Evolutionary conservation across 2,888 invertebrate species (phyloP).

Genomic region (Alitta virens): DNA sequence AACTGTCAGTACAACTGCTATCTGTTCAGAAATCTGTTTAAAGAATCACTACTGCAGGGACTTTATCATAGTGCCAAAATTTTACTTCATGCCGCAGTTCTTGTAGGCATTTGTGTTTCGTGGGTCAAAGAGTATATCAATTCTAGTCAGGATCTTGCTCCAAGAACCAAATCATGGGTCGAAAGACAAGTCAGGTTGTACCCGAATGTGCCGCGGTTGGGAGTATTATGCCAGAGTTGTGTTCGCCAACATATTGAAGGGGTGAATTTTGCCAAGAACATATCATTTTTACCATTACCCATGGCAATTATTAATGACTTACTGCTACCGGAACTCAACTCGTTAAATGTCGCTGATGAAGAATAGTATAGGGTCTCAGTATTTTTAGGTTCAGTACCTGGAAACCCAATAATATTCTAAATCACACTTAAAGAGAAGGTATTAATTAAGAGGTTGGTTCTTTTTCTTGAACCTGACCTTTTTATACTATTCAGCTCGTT

Average conservation of each 20-base stretch:
- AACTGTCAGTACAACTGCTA: slow-evolving; percentile 1
- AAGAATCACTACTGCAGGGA: neutral
- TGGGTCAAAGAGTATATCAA: neutral
- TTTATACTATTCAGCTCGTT: no score
- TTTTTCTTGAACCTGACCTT: no score
- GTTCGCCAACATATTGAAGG: neutral
- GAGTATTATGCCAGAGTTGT: neutral
- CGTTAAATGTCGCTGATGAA: neutral
- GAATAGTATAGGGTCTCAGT: no score
- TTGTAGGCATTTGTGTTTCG: neutral
- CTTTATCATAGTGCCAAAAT: neutral
- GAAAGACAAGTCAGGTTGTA: neutral
- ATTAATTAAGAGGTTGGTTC: no score
- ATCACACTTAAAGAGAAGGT: no score
- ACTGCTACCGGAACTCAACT: slow-evolving; percentile 11
- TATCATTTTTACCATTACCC: slow-evolving; percentile 11
- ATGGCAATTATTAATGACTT: slow-evolving; percentile 1
- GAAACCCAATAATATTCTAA: no score
- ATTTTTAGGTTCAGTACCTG: no score
- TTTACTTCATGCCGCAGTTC: neutral
- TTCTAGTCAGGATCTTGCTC: neutral
- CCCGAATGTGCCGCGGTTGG: neutral
- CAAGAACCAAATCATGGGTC: neutral
- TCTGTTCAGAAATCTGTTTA: neutral
- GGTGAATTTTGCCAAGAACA: slow-evolving; percentile 3